A percentile compares a stretch with the other conserved stretches of the same genome.
phyloP scores from a whole-genome alignment of 2,113 vertebrate genomes.

The Plotosus lineatus region DNA sequence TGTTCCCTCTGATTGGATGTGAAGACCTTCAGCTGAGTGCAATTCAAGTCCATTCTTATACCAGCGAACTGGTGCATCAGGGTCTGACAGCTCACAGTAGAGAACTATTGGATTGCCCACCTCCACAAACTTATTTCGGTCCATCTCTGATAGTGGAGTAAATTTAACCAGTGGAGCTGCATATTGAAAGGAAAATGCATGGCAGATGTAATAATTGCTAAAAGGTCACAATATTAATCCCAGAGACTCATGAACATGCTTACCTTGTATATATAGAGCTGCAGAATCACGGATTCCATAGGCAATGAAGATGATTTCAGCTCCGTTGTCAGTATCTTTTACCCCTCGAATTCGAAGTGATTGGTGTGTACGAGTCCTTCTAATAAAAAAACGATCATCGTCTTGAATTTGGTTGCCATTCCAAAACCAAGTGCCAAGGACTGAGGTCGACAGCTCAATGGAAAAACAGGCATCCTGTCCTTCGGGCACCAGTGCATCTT shows the following conservation, averaged over 20 bases:
- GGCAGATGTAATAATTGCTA: not conserved
- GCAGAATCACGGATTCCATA: conserved; percentile 82
- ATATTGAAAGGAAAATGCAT: conserved; percentile 43
- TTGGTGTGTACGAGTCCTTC: conserved; percentile 75
- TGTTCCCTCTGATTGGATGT: conserved; percentile 78
- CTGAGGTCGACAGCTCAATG: conserved; percentile 83
- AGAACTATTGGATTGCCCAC: conserved; percentile 78
- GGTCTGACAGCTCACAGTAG: conserved; percentile 78
- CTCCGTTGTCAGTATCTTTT: conserved; percentile 76
- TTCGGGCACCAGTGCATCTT: conserved; percentile 76
- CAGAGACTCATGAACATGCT: conserved; percentile 29
- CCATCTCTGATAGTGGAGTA: conserved; percentile 76
- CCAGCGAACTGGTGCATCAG: conserved; percentile 71
- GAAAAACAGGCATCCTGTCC: conserved; percentile 83
- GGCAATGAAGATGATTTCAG: conserved; percentile 84
- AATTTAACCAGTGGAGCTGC: conserved; percentile 79
- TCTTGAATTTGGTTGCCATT: conserved; percentile 78
- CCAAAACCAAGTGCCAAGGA: conserved; percentile 86
- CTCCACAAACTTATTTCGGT: conserved; percentile 79
- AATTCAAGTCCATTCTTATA: conserved; percentile 77
- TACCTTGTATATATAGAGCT: conserved; percentile 87
- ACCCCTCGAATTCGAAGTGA: conserved; percentile 77
- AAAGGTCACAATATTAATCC: not conserved
- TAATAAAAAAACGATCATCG: conserved; percentile 70
- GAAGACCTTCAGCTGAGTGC: conserved; percentile 71